Percentiles rank a stretch among this genome's conserved stretches.
phyloP scores from a whole-genome alignment of 2,888 invertebrate species.

The Eurytoma adleriae region DNA sequence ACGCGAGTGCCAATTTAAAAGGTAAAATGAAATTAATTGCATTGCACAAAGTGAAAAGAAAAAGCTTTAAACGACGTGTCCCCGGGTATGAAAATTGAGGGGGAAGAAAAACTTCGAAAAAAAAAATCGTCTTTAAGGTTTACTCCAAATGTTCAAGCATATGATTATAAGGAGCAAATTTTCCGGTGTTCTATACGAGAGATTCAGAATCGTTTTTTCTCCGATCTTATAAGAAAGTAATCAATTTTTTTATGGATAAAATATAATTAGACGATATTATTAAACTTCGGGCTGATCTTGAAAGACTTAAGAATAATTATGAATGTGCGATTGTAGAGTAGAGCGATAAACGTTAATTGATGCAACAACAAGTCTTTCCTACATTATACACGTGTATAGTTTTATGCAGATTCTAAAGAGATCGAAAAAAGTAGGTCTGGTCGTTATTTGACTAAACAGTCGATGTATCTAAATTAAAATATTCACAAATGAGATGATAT shows the following conservation, averaged over 20 bases:
- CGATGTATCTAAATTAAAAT: neutral
- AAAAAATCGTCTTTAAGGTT: constrained; percentile 4
- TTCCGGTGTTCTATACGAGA: constrained; percentile 15
- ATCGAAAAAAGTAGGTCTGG: constrained; percentile 42
- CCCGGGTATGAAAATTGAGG: neutral
- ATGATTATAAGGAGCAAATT: constrained; percentile 17
- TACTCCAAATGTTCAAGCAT: constrained; percentile 19
- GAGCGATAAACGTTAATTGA: constrained; percentile 48
- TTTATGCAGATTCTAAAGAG: constrained; percentile 41
- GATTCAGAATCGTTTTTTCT: constrained; percentile 39
- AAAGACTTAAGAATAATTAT: constrained; percentile 50
- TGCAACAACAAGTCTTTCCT: constrained; percentile 39
- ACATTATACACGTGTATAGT: constrained; percentile 39
- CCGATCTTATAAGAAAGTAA: constrained; percentile 47
- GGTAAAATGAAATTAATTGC: neutral
- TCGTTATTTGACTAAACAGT: constrained; percentile 49
- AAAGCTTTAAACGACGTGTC: constrained; percentile 15
- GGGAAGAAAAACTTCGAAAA: neutral
- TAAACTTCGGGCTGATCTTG: constrained; percentile 41
- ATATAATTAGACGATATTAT: constrained; percentile 19
- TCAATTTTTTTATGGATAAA: constrained; percentile 46
- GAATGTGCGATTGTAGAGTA: constrained; percentile 51
- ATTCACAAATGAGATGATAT: no score
- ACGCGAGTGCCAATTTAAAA: constrained; percentile 31
- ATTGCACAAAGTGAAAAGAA: neutral